Evolutionary conservation across 1,140 invertebrate genomes (phyloP).

Genomic region (Babylonia areolata): DNA sequence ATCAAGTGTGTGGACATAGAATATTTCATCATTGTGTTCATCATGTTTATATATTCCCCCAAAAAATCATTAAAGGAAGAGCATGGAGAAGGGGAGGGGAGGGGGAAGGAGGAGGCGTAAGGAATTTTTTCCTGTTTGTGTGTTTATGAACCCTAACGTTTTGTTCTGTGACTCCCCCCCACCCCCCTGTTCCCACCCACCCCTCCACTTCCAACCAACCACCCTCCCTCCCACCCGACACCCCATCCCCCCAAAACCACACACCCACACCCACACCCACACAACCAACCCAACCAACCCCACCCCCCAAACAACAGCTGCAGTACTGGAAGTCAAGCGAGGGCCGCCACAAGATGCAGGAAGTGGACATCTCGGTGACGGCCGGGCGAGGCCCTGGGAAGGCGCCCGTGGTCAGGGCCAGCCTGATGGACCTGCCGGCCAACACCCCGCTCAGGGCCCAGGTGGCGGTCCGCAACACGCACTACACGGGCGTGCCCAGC

Average conservation of each 20-base stretch:
- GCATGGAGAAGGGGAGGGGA: neutral
- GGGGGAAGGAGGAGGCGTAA: neutral
- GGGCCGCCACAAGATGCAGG: constrained; percentile 64
- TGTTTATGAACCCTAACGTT: no score
- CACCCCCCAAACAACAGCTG: constrained; percentile 52
- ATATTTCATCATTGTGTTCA: no score
- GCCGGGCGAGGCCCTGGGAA: constrained; percentile 21
- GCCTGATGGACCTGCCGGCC: constrained; percentile 75
- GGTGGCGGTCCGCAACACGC: constrained; percentile 93
- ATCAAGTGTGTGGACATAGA: no score
- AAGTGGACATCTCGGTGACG: constrained; percentile 60
- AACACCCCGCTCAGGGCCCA: constrained; percentile 92
- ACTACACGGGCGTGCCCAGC: constrained; percentile 92
- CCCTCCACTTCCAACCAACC: neutral
- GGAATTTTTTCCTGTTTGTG: neutral
- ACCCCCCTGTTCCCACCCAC: neutral
- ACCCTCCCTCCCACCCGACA: no score
- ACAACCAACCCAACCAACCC: neutral
- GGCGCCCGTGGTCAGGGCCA: constrained; percentile 58
- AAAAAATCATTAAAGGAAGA: no score
- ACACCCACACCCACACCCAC: no score
- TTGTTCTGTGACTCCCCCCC: no score
- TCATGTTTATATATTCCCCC: no score
- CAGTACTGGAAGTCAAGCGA: constrained; percentile 70
- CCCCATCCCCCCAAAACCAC: no score